phyloP scores from a whole-genome alignment of 2,113 vertebrate genomes.

The Lophochroa leadbeateri region DNA sequence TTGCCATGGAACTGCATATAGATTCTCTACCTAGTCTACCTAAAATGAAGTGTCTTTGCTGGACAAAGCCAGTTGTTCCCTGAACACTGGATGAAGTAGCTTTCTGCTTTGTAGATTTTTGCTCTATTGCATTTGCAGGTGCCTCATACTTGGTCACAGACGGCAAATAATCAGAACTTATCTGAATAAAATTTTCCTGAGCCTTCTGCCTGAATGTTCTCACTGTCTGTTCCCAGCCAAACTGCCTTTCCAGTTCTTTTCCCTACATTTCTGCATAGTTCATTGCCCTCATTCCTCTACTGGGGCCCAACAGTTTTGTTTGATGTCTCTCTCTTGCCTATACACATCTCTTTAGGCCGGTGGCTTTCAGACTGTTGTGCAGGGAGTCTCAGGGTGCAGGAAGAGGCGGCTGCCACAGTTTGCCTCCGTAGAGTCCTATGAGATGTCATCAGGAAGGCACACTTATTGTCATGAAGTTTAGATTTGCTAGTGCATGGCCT shows the following conservation, averaged over 20 bases:
- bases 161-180: constrained; percentile 37
- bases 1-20: not conserved
- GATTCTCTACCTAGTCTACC: not conserved
- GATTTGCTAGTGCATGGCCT: not conserved
- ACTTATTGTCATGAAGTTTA: not conserved
- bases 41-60: not conserved
- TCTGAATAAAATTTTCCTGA: constrained; percentile 61
- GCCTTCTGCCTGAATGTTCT: constrained; percentile 17
- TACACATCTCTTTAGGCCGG: not conserved
- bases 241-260: constrained; percentile 53
- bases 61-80: not conserved
- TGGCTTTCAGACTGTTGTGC: not conserved
- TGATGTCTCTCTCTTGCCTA: not conserved
- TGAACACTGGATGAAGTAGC: not conserved
- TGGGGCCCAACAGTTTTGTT: not conserved
- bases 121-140: constrained; percentile 65
- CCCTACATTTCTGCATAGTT: constrained; percentile 13
- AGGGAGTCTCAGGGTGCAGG: not conserved
- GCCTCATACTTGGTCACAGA: constrained; percentile 19
- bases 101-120: constrained; percentile 59
- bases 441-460: not conserved
- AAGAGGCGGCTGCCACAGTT: not conserved
- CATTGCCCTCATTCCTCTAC: constrained; percentile 39
- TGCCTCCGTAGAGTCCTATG: not conserved
- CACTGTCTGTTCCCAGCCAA: constrained; percentile 22